Conservation (phyloP, 2,113 vertebrate genomes). For the Ophthalmolycus amberensis region DNA sequence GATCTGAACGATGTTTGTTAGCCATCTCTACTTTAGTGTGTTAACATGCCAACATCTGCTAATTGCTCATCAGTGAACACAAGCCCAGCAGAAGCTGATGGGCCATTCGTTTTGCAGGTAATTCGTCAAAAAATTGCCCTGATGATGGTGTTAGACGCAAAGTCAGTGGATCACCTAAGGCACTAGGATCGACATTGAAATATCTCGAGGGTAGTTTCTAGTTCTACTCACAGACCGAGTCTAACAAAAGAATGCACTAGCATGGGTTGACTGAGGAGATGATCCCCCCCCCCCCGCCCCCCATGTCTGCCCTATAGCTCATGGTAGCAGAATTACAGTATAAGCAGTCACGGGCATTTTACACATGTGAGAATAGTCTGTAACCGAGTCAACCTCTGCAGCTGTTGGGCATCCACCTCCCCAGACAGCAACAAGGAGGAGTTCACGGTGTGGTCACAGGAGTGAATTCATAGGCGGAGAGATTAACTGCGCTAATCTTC, state of each 20-base stretch:
- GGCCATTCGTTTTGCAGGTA: neutral
- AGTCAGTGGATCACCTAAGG: neutral
- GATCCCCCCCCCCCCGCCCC: neutral
- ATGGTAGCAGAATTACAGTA: conserved; percentile 3
- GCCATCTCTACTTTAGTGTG: neutral
- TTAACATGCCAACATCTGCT: neutral
- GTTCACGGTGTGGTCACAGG: conserved; percentile 46
- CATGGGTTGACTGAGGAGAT: neutral
- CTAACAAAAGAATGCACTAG: neutral
- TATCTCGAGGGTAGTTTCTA: neutral
- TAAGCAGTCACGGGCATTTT: neutral
- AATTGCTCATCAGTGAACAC: neutral
- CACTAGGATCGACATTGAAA: neutral
- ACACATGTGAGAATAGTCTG: neutral
- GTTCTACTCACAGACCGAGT: neutral
- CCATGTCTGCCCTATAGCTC: neutral
- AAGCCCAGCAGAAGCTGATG: neutral
- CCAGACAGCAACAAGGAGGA: conserved; percentile 28
- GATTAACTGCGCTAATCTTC: conserved; percentile 53
- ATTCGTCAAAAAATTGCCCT: neutral
- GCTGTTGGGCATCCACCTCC: conserved; percentile 17
- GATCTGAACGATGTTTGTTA: neutral
- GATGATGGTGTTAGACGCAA: neutral
- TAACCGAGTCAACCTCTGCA: conserved; percentile 9
- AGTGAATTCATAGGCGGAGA: conserved; percentile 30